Conservation (phyloP, 2,888 invertebrate genomes). For the Drosophila austrosaltans region DNA sequence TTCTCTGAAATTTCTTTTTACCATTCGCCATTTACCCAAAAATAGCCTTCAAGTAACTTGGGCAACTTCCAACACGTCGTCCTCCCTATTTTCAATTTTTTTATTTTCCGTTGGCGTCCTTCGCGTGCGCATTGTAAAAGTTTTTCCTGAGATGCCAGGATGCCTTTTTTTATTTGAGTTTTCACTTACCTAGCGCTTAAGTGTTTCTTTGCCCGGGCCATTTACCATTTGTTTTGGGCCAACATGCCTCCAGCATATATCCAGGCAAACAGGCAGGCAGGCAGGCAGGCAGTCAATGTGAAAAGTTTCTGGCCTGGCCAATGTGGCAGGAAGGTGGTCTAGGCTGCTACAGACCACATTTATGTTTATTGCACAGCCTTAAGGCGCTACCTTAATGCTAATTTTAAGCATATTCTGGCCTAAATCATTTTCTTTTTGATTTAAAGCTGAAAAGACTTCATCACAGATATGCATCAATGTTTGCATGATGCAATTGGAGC, state of each 20-base stretch:
- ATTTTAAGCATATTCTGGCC: slow-evolving; percentile 62
- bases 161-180: slow-evolving; percentile 67
- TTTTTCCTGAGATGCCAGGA: slow-evolving; percentile 36
- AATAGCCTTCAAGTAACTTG: slow-evolving; percentile 48
- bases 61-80: slow-evolving; percentile 31
- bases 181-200: slow-evolving; percentile 70
- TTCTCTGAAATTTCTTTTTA: slow-evolving; percentile 21
- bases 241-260: slow-evolving; percentile 27
- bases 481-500: slow-evolving; percentile 25
- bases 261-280: not conserved
- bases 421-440: slow-evolving; percentile 54
- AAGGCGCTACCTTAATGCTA: slow-evolving; percentile 56
- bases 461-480: slow-evolving; percentile 19
- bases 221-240: slow-evolving; percentile 69
- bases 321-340: slow-evolving; percentile 33
- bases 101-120: slow-evolving; percentile 11
- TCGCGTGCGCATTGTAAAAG: slow-evolving; percentile 64
- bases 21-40: slow-evolving; percentile 27
- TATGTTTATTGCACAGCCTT: slow-evolving; percentile 68
- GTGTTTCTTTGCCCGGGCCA: slow-evolving; percentile 68
- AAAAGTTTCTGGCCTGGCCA: slow-evolving; percentile 56
- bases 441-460: slow-evolving; percentile 43
- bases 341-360: slow-evolving; percentile 62
- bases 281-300: slow-evolving; percentile 42
- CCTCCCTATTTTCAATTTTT: slow-evolving; percentile 14